phyloP scores from a whole-genome alignment of 2,888 invertebrate genomes.

The Acanthosepion esculentum region DNA sequence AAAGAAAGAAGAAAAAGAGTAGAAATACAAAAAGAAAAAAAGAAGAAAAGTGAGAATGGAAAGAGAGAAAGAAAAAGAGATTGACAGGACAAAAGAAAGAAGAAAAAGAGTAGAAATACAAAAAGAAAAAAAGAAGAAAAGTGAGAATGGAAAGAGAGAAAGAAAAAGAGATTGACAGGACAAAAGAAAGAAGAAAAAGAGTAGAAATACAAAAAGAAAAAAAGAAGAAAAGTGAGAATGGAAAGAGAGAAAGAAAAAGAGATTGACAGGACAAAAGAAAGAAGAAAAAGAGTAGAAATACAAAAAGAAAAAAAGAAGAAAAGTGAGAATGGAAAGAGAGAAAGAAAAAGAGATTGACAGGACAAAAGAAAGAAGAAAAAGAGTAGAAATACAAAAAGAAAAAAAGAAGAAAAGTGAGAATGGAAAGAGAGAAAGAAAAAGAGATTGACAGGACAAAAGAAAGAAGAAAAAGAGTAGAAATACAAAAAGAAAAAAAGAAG shows the following conservation, averaged over 20 bases:
- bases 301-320: too few species aligned
- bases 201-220: not conserved
- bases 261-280: not conserved
- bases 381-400: not conserved
- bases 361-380: not conserved
- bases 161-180: not conserved
- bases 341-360: not conserved
- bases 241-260: not conserved
- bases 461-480: too few species aligned
- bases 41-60: not conserved
- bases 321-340: not conserved
- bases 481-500: too few species aligned
- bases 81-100: too few species aligned
- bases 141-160: not conserved
- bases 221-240: not conserved
- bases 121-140: too few species aligned
- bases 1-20: not conserved
- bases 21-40: not conserved
- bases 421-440: not conserved
- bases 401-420: not conserved
- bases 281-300: too few species aligned
- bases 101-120: too few species aligned
- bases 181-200: not conserved
- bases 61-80: not conserved
- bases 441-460: not conserved